These are phyloP conservation scores for Biston stratarius DNA, from an alignment of 2,888 invertebrate species.

Conservation along the genomic window DNA sequence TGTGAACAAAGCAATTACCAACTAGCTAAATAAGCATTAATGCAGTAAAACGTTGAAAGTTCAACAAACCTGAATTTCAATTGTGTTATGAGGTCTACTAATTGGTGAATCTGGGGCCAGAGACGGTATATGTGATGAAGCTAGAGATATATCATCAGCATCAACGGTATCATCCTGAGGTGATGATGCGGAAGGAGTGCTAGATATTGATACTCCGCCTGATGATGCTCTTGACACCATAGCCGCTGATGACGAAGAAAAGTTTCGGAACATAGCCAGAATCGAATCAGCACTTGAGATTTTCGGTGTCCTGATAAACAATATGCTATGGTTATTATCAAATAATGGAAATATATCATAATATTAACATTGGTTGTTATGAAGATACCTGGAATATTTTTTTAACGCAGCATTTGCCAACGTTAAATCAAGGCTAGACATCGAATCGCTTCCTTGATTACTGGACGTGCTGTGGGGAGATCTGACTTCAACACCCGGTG, in stretches of 20 bases:
- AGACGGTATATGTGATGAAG: constrained; percentile 87
- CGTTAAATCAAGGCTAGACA: constrained; percentile 90
- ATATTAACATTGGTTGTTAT: not conserved
- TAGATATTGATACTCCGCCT: constrained; percentile 88
- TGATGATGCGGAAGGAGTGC: constrained; percentile 91
- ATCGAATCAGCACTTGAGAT: constrained; percentile 93
- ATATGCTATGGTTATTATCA: not conserved
- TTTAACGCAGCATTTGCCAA: constrained; percentile 87
- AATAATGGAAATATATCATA: constrained; percentile 1
- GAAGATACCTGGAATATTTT: constrained; percentile 79
- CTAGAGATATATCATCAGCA: constrained; percentile 90
- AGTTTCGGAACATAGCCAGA: constrained; percentile 92
- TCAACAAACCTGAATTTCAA: constrained; percentile 75
- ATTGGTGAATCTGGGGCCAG: constrained; percentile 89
- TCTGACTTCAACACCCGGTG: constrained; percentile 88
- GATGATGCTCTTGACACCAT: constrained; percentile 87
- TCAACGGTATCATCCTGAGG: constrained; percentile 91
- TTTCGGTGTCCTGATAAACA: constrained; percentile 83
- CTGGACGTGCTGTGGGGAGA: constrained; percentile 90
- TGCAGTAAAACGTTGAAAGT: not conserved
- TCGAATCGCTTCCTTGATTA: constrained; percentile 92
- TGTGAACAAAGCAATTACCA: too few species aligned
- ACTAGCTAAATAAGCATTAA: not conserved
- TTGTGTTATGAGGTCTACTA: constrained; percentile 75
- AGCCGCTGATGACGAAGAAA: constrained; percentile 88